phyloP scores from a whole-genome alignment of 2,888 invertebrate genomes.

The Acleris sparsana region DNA sequence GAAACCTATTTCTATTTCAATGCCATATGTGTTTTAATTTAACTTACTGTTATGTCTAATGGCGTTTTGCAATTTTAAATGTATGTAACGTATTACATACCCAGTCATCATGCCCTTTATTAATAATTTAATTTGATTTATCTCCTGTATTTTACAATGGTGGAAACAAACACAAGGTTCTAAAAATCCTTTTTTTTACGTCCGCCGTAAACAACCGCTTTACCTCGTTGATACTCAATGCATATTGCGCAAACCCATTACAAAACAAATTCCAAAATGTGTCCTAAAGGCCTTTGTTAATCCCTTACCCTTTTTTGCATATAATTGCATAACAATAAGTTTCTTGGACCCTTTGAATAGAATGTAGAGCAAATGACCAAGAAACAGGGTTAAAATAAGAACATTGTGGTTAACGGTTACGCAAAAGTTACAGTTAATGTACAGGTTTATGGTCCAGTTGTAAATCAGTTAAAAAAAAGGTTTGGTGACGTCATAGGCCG shows the following conservation, averaged over 20 bases:
- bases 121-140: no score
- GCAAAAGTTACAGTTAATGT: slow-evolving; percentile 82
- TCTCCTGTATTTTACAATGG: no score
- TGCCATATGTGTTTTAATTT: no score
- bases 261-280: slow-evolving; percentile 50
- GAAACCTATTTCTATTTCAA: no score
- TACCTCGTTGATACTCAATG: slow-evolving; percentile 30
- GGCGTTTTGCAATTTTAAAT: no score
- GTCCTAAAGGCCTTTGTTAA: slow-evolving; percentile 53
- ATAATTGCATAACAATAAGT: slow-evolving; percentile 70
- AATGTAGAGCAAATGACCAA: slow-evolving; percentile 70
- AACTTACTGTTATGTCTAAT: no score
- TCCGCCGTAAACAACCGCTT: neutral
- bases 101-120: no score
- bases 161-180: no score
- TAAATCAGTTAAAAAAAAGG: slow-evolving; percentile 76
- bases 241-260: slow-evolving; percentile 46
- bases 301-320: slow-evolving; percentile 75
- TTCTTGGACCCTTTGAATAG: slow-evolving; percentile 58
- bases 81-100: no score
- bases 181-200: neutral
- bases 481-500: slow-evolving; percentile 72
- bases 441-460: slow-evolving; percentile 72
- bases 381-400: slow-evolving; percentile 73
- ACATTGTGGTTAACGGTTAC: slow-evolving; percentile 82